Base-by-base conservation (phyloP, 2,797 vertebrate species). In the Brachymystax lenok region DNA sequence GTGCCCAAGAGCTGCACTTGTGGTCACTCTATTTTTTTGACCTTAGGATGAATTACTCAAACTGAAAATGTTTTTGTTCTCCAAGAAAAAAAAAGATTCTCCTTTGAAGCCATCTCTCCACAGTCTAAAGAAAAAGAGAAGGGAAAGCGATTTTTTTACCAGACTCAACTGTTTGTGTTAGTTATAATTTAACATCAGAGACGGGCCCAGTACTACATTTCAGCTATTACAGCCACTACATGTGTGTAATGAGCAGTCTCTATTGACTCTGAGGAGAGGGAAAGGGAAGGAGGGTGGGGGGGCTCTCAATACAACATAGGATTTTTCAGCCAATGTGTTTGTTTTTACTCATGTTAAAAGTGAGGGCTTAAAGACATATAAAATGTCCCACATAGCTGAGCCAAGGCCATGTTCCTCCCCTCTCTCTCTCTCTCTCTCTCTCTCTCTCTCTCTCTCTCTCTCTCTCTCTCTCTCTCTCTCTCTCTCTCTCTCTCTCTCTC, bases 281-380 rank as follows among this genome's bases (percentile, higher is more conserved):
- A 82, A 81, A 83, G 87, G 88, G 50, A 80, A 84, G 78, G 77
- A 74, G 76, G 75, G 28, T 19, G 61, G 69, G 40, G 8, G 12
- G 54, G 81, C 80, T 83, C 89, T 89, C 81, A 82, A 92, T 83
- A 90, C 89, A 93, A 92, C 91, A 86, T 78, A 89, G 85, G 89
- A 92, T 92, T 91, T 93, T 91, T 93, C 88, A 91, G 85, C 87
- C 87, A 83, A 83, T 90, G 89, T 94, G 94, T 94, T 94, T 94
- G 91, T 94, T 94, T 94, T 94, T 92, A 90, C 92, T 92, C 92
- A 88, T 83, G 86, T 94, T 93, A 88, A 92, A 93, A 92, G 89
- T 92, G 90, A 91, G 91, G 91, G 90, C 91, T 93, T 91, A 92
- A 93, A 92, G 91, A 92, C 91, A 89, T 93, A 94, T 94, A 92